phyloP scores from a whole-genome alignment of 2,888 invertebrate species.

The Thera britannica region DNA sequence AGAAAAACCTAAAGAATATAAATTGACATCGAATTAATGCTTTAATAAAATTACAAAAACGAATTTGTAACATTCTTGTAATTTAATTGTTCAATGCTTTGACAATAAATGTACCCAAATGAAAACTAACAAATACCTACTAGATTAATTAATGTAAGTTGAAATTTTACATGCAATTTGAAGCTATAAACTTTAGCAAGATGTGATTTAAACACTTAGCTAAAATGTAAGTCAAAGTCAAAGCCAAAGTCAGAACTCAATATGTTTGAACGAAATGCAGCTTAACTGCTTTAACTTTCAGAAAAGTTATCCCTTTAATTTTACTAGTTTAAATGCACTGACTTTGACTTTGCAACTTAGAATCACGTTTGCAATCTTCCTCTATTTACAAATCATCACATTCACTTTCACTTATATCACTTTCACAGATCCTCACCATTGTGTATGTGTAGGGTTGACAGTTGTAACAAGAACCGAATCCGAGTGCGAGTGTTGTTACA shows the following conservation, averaged over 20 bases:
- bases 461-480: conserved; percentile 82
- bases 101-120: too few species aligned
- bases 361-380: background rate
- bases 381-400: conserved; percentile 36
- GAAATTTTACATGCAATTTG: background rate
- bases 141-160: background rate
- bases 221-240: background rate
- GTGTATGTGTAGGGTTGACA: conserved; percentile 66
- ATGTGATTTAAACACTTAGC: background rate
- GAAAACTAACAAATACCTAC: too few species aligned
- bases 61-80: background rate
- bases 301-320: too few species aligned
- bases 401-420: conserved; percentile 46
- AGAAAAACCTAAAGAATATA: background rate
- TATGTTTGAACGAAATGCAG: too few species aligned
- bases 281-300: too few species aligned
- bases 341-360: background rate
- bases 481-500: conserved; percentile 84
- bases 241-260: background rate
- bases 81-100: too few species aligned
- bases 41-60: background rate
- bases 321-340: background rate
- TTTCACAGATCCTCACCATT: conserved; percentile 71
- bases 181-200: background rate
- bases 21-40: too few species aligned